These are phyloP conservation scores for Podocnemis expansa DNA, from an alignment of 2,113 vertebrate genomes.

Conservation along the genomic window DNA sequence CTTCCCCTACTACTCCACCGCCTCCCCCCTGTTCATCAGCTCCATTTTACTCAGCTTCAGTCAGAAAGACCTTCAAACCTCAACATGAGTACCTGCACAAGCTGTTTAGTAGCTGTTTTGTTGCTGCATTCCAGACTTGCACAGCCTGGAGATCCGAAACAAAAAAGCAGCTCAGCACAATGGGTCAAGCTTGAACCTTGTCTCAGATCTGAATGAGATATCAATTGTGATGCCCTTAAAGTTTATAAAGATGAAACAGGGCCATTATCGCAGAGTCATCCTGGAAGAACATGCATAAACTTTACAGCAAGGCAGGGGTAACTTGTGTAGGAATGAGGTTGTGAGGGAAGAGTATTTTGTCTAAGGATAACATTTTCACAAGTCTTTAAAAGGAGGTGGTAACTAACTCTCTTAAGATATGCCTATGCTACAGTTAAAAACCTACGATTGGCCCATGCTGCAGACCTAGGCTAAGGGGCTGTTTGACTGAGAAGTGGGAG, in stretches of 20 bases:
- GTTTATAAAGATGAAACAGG: neutral
- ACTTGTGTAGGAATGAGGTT: neutral
- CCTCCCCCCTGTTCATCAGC: neutral
- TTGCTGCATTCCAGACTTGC: neutral
- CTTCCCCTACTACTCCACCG: neutral
- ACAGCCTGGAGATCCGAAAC: neutral
- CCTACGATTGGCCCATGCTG: neutral
- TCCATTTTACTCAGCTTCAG: neutral
- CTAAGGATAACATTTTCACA: constrained; percentile 30
- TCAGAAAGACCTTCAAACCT: neutral
- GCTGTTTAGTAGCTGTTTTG: neutral
- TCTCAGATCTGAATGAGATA: neutral
- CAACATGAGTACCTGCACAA: neutral
- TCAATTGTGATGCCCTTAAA: neutral
- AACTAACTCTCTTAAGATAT: neutral
- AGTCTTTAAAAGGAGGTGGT: neutral
- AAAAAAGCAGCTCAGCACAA: neutral
- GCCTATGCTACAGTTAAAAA: neutral
- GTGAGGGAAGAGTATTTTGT: neutral
- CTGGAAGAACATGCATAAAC: neutral
- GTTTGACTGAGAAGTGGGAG: neutral
- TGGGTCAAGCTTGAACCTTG: neutral
- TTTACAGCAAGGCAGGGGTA: neutral
- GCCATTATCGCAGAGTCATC: neutral
- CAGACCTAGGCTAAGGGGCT: neutral